Base-by-base conservation (phyloP, 2,797 vertebrate genomes). In the Acestrorhynchus altus region DNA sequence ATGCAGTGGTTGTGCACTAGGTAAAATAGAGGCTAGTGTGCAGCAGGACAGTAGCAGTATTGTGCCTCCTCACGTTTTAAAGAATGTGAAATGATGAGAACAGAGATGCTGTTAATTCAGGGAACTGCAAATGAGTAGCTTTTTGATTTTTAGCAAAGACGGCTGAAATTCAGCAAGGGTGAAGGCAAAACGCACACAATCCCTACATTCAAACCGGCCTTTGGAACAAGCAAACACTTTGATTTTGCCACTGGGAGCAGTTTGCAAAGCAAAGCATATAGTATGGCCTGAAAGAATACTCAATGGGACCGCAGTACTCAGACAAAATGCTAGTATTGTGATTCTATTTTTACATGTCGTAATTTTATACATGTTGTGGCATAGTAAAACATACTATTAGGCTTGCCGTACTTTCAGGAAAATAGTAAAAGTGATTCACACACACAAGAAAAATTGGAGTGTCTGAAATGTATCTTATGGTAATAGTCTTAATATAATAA, bases 71-170 rank as follows among this genome's bases (percentile, higher is more conserved):
- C 18, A 35, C 4, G 6, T 66, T 51, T 54, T 22, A 26, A 70
- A 70, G 63, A 69, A 79, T 35, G 57, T 18, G 42, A 59, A 51
- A 57, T 51, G 46, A 47, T 63, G 42, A 69, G 71, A 79, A 79
- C 78, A 74, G 78, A 47, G n/a, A 64, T 70, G 72, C 47, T 64
- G 74, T 74, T 64, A 75, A 80, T 64, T 57, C 78, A 26, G 57
- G 69, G 64, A 68, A 54, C 52, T 40, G 57, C 26, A 56, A 70
- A 70, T 70, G 57, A 69, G 42, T 26, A 46, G 65, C 65, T n/a
- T 22, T 51, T 54, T 3, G 66, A 61, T 31, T 28, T 76, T 65
- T 24, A 49, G 72, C 71, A 59, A 65, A 18, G 39, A 65, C 63
- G 47, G 28, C 59, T 77, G 76, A 68, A 39, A 40, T 54, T n/a